Conservation (phyloP, 2,113 vertebrate genomes). For the Albula goreensis region DNA sequence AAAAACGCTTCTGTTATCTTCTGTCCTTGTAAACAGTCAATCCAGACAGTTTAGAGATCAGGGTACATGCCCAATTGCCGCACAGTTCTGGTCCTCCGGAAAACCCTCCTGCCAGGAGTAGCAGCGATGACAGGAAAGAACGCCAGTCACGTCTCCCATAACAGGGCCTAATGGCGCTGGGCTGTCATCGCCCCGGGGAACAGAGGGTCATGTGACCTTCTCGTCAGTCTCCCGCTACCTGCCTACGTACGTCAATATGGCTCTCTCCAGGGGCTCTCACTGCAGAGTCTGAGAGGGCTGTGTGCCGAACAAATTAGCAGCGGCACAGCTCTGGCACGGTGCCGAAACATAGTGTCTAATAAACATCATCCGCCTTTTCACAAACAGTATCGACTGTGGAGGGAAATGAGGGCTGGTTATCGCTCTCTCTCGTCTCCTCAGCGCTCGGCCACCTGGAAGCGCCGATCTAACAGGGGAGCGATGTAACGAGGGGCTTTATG, state of each 20-base stretch:
- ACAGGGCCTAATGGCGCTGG: background rate
- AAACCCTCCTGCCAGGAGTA: background rate
- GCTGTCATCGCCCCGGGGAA: background rate
- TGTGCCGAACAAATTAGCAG: background rate
- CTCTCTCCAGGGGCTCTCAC: background rate
- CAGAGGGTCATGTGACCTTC: background rate
- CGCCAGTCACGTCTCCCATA: background rate
- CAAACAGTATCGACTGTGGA: background rate
- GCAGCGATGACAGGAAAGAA: background rate
- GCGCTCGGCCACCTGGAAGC: conserved; percentile 46
- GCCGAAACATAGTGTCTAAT: background rate
- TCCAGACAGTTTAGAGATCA: background rate
- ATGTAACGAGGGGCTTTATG: conserved; percentile 59
- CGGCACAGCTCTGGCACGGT: background rate
- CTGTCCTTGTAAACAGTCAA: background rate
- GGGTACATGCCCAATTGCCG: background rate
- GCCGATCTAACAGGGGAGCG: conserved; percentile 36
- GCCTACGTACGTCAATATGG: background rate
- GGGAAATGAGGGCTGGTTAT: background rate
- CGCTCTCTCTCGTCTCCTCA: conserved; percentile 16
- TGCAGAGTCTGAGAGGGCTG: background rate
- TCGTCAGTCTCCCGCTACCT: background rate
- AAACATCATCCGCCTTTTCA: background rate
- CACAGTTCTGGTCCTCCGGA: background rate
- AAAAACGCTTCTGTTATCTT: background rate